Percentiles rank a stretch among this genome's conserved stretches.
Conservation (phyloP, 2,888 invertebrate genomes). For the Dendrolimus pini region DNA sequence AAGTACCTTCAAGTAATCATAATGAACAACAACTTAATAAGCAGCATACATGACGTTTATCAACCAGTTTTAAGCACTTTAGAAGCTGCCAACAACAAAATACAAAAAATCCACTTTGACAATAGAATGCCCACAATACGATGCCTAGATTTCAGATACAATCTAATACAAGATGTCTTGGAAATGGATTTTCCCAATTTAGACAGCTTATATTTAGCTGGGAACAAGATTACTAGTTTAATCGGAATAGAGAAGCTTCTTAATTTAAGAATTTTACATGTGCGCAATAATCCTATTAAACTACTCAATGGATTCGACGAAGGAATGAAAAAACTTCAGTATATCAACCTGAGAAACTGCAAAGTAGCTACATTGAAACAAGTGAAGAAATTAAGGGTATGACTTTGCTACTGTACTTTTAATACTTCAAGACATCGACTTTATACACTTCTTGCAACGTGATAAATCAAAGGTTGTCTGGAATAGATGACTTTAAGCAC, state of each 20-base stretch:
- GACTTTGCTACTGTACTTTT: slow-evolving; percentile 6
- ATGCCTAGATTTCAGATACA: slow-evolving; percentile 73
- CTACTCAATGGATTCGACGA: slow-evolving; percentile 69
- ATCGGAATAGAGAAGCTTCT: slow-evolving; percentile 76
- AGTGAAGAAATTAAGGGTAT: slow-evolving; percentile 68
- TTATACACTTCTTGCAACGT: not conserved
- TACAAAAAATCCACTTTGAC: slow-evolving; percentile 39
- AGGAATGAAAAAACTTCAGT: slow-evolving; percentile 56
- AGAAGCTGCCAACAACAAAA: slow-evolving; percentile 71
- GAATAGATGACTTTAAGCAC: too few species aligned
- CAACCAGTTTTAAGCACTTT: slow-evolving; percentile 75
- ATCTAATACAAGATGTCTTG: slow-evolving; percentile 57
- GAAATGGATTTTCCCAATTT: slow-evolving; percentile 70
- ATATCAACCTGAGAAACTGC: slow-evolving; percentile 76
- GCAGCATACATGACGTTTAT: slow-evolving; percentile 62
- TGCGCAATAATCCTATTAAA: slow-evolving; percentile 81
- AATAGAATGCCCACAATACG: slow-evolving; percentile 53
- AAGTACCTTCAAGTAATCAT: slow-evolving; percentile 78
- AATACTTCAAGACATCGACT: not conserved
- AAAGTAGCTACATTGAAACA: slow-evolving; percentile 68
- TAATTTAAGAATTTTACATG: slow-evolving; percentile 81
- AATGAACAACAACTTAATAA: slow-evolving; percentile 71
- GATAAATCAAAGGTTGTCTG: too few species aligned
- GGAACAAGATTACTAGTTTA: slow-evolving; percentile 81
- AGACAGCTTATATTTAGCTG: slow-evolving; percentile 85